These are phyloP conservation scores for Zalophus californianus DNA, from an alignment of 2,797 vertebrate species.

Conservation along the genomic window DNA sequence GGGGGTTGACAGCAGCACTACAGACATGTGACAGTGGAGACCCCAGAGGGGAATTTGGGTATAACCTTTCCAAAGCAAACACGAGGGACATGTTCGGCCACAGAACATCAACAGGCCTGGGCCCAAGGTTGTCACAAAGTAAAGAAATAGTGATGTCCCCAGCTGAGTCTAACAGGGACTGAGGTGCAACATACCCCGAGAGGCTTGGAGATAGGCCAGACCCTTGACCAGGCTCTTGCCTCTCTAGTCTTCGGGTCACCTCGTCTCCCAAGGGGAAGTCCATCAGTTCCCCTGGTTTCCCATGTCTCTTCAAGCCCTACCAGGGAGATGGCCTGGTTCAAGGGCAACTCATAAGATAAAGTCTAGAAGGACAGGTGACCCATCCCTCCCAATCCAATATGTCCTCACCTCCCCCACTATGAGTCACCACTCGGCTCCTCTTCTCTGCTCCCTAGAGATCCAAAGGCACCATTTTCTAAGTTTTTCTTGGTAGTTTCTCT, in stretches of 20 bases:
- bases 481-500: not conserved
- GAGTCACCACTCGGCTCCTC: not conserved
- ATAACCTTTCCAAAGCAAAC: conserved; percentile 27
- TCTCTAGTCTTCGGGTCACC: not conserved
- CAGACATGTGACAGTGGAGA: not conserved
- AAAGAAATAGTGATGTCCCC: not conserved
- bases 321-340: not conserved
- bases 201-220: not conserved
- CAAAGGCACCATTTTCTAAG: not conserved
- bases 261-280: not conserved
- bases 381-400: not conserved
- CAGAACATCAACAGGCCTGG: not conserved
- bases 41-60: not conserved
- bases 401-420: not conserved
- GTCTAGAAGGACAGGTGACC: not conserved
- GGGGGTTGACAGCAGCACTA: not conserved
- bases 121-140: not conserved
- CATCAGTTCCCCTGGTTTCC: not conserved
- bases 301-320: not conserved
- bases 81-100: not conserved
- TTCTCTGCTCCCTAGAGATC: not conserved
- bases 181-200: not conserved
- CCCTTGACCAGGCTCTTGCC: not conserved
- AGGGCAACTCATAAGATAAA: not conserved
- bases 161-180: not conserved